Conservation (phyloP, 2,113 vertebrate species). For the Gulo gulo region DNA sequence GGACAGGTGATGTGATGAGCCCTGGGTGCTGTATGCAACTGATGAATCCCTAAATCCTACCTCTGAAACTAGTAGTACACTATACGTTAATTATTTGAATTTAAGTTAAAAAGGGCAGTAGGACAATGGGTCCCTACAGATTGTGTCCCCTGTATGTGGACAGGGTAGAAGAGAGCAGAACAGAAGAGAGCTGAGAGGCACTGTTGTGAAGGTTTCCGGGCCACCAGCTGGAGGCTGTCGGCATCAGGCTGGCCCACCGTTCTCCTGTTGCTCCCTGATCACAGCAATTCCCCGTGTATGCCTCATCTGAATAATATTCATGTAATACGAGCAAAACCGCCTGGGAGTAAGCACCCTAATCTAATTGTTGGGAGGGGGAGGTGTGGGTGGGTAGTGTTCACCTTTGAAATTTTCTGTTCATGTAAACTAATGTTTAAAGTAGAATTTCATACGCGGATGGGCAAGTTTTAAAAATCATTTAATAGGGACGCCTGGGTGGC, state of each 20-base stretch:
- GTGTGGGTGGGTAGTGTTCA: too few relatives aligned
- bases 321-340: neutral
- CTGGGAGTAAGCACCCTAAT: too few relatives aligned
- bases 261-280: neutral
- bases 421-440: neutral
- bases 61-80: too few relatives aligned
- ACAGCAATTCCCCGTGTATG: fast-evolving
- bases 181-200: too few relatives aligned
- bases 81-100: too few relatives aligned
- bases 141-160: fast-evolving
- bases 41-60: too few relatives aligned
- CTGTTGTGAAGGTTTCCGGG: neutral
- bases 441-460: neutral
- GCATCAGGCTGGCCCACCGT: neutral
- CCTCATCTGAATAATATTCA: neutral
- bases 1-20: too few relatives aligned
- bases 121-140: neutral
- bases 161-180: fast-evolving
- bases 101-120: neutral
- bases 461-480: neutral
- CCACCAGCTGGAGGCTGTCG: fast-evolving
- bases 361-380: neutral
- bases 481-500: too few relatives aligned
- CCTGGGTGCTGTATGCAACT: too few relatives aligned
- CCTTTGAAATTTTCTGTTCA: neutral